phyloP scores from a whole-genome alignment of 1,140 invertebrate genomes.

The Temnothorax longispinosus region DNA sequence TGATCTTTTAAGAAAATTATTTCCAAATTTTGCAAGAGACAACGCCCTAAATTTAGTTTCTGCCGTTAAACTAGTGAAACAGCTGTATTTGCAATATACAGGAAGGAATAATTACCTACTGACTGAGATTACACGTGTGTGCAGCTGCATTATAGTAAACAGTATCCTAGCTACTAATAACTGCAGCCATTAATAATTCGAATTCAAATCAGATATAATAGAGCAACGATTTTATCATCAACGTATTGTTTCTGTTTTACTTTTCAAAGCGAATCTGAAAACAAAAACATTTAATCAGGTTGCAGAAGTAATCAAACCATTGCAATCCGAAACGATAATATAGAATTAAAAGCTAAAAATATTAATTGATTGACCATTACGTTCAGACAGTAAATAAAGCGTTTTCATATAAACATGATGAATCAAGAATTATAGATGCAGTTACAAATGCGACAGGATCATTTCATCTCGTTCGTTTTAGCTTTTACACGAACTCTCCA shows the following conservation, averaged over 20 bases:
- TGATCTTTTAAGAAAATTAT: neutral
- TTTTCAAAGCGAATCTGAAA: neutral
- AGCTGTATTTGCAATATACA: constrained; percentile 19
- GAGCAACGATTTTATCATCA: neutral
- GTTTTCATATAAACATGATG: neutral
- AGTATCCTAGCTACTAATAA: neutral
- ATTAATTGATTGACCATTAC: neutral
- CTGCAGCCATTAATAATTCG: neutral
- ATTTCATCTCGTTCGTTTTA: neutral
- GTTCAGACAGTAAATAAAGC: neutral
- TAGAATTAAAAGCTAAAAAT: neutral
- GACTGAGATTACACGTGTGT: neutral
- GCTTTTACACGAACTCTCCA: neutral
- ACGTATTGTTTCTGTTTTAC: neutral
- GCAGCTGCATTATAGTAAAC: constrained; percentile 2
- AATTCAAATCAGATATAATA: neutral
- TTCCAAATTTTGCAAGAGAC: neutral
- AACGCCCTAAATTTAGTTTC: neutral
- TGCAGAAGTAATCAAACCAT: neutral
- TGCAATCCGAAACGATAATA: neutral
- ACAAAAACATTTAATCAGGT: neutral
- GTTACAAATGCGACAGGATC: neutral
- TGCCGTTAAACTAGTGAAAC: neutral
- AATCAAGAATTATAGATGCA: neutral
- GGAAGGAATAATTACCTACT: constrained; percentile 21